Evolutionary conservation across 2,888 invertebrate genomes (phyloP), one percentile per base, ranked within the genome.

Genomic region (Cataglyphis altisquamis): DNA sequence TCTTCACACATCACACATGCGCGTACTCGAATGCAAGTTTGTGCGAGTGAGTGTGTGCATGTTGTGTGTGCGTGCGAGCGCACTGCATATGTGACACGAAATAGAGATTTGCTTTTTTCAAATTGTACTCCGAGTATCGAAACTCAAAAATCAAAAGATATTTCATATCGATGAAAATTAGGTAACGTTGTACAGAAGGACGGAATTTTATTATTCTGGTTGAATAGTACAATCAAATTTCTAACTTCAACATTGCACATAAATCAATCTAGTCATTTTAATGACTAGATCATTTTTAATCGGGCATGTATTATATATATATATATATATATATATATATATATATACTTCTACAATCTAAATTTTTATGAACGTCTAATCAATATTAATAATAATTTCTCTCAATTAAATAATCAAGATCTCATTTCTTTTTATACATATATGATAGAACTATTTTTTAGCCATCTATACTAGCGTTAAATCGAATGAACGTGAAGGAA

Each of bases 31-130:
- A 60, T 25, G 15, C 29, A 21, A 60, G 39, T 25, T 10, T 45
- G 10, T 10, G 48, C 15, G n/a, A 21, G 3, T 25, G 25, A 55
- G 36, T 25, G 18, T 36, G 36, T 36, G 6, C 6, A 36, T 36
- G 36, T 36, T 25, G 39, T 25, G 18, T 21, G 21, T 36, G 55
- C 18, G 57, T 39, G n/a, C 8, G n/a, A n/a, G 8, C 8, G n/a
- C 2, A 8, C 6, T 18, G 6, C 18, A 18, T n/a, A 52, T 45
- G 52, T 63, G 29, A 18, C 4, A 3, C n/a, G 48, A 48, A 10
- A 48, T 21, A 1, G 12, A 52, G 18, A 68, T 66, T 55, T 74
- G 74, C 25, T 75, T 83, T 84, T 72, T 45, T 60, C 21, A 36
- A 36, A 55, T 83, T 36, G 77, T 73, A 66, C 32, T 32, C 15